phyloP scores from a whole-genome alignment of 2,888 invertebrate genomes.

The Trichacis sp. region DNA sequence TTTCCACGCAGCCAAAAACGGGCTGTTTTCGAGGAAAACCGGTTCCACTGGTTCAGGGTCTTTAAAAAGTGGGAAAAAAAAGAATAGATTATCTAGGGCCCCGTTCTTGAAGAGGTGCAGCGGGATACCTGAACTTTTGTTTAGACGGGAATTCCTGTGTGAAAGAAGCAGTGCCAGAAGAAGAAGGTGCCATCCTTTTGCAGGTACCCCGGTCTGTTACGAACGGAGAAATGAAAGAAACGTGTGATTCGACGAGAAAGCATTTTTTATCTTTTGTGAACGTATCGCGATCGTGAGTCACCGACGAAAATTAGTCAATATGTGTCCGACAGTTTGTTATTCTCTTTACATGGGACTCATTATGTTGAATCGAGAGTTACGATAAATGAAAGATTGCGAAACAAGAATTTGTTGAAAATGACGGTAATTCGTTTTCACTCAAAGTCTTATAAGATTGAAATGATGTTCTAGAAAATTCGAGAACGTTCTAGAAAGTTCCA shows the following conservation, averaged over 20 bases:
- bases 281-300: neutral
- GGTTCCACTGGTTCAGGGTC: conserved; percentile 58
- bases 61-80: conserved; percentile 16
- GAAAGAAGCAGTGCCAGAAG: no score
- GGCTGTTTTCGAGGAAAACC: conserved; percentile 62
- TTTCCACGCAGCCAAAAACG: conserved; percentile 44
- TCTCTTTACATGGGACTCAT: no score
- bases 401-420: neutral
- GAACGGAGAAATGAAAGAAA: neutral
- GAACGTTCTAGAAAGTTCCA: no score
- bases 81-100: conserved; percentile 27
- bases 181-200: conserved; percentile 7
- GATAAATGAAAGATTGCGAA: no score
- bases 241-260: neutral
- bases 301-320: neutral
- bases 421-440: no score
- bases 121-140: conserved; percentile 51
- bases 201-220: conserved; percentile 7
- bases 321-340: no score
- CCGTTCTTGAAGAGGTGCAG: conserved; percentile 9
- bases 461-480: no score
- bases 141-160: conserved; percentile 15
- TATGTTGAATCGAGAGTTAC: no score
- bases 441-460: no score
- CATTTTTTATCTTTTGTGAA: no score